Evolutionary conservation across 1,140 invertebrate genomes (phyloP).

Genomic region (Oncopodura yosiiana): DNA sequence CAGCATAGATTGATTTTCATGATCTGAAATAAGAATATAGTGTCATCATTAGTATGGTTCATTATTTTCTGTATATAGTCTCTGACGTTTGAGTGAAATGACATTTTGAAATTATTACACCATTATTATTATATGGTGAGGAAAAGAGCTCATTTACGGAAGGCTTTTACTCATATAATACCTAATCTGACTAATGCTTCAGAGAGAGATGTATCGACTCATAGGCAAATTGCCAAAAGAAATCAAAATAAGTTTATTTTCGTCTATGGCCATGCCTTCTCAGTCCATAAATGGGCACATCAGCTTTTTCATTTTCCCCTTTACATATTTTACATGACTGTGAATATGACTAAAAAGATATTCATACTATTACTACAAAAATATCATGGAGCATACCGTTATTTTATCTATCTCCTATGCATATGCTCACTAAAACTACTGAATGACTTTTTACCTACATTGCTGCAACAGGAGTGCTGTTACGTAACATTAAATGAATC

Average conservation of each 20-base stretch:
- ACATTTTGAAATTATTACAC: neutral
- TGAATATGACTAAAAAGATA: too few species aligned
- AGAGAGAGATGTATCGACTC: conserved; percentile 9
- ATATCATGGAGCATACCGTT: too few species aligned
- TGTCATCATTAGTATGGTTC: conserved; percentile 1
- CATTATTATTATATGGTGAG: neutral
- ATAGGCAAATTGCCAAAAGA: conserved; percentile 13
- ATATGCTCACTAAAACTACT: too few species aligned
- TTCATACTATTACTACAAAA: too few species aligned
- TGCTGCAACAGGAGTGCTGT: too few species aligned
- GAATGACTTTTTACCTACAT: too few species aligned
- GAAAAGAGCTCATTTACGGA: neutral
- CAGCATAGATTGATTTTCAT: conserved; percentile 97
- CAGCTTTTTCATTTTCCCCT: neutral
- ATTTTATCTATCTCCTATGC: too few species aligned
- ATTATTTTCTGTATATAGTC: neutral
- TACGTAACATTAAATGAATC: too few species aligned
- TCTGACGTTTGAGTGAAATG: neutral
- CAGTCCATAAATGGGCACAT: conserved; percentile 22
- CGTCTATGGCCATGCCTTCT: conserved; percentile 2
- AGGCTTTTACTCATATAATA: neutral
- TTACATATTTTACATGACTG: too few species aligned
- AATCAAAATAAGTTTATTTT: conserved; percentile 20
- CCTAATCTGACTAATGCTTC: neutral
- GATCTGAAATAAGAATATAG: conserved; percentile 51